Evolutionary conservation across 2,888 invertebrate genomes (phyloP).

Genomic region (Hydriomena furcata): DNA sequence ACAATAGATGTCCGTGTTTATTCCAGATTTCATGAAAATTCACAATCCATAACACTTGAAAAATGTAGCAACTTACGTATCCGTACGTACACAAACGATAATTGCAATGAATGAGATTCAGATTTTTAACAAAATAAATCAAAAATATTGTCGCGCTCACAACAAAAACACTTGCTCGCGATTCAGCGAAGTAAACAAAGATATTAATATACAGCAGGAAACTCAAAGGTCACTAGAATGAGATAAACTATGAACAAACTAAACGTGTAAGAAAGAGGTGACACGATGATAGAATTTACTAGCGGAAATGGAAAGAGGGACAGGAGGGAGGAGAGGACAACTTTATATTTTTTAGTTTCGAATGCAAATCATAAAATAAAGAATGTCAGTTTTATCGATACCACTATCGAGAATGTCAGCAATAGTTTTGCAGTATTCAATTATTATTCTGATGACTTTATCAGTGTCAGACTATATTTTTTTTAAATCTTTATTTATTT

Average conservation of each 20-base stretch:
- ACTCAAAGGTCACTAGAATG: conserved; percentile 76
- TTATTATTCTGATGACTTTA: too few relatives aligned
- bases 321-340: conserved; percentile 1
- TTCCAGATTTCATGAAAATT: conserved; percentile 3
- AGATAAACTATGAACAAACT: conserved; percentile 35
- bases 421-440: too few relatives aligned
- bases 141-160: conserved; percentile 59
- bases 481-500: too few relatives aligned
- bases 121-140: conserved; percentile 31
- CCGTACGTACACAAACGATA: conserved; percentile 12
- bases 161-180: conserved; percentile 78
- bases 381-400: too few relatives aligned
- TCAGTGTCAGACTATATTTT: too few relatives aligned
- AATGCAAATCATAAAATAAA: too few relatives aligned
- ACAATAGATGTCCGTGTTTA: conserved; percentile 15
- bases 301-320: conserved; percentile 45
- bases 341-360: too few relatives aligned
- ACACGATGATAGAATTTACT: conserved; percentile 29
- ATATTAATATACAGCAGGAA: conserved; percentile 74
- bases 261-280: conserved; percentile 46
- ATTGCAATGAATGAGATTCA: conserved; percentile 27
- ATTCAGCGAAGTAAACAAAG: conserved; percentile 76
- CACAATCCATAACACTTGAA: conserved; percentile 13
- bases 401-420: too few relatives aligned
- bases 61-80: conserved; percentile 17